Evolutionary conservation across 2,888 invertebrate genomes (phyloP).

Genomic region (Argyresthia albistria): DNA sequence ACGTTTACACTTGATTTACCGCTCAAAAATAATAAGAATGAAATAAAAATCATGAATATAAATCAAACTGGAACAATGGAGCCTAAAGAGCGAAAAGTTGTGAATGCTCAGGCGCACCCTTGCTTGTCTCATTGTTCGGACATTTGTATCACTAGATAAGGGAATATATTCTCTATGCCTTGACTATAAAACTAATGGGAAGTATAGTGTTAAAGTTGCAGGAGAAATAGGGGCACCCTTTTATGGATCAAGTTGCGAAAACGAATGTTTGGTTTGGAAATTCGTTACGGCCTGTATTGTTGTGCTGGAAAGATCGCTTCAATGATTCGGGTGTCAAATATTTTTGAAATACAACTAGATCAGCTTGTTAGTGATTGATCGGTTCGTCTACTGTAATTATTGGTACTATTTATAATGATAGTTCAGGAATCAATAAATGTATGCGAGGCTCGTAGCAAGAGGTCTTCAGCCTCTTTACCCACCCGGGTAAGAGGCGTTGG

Average conservation of each 20-base stretch:
- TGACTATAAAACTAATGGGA: constrained; percentile 11
- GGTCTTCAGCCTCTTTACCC: too few relatives aligned
- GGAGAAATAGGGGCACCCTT: constrained; percentile 50
- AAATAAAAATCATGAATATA: constrained; percentile 64
- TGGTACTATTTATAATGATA: constrained; percentile 17
- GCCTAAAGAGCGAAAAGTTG: constrained; percentile 69
- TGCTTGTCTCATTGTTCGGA: constrained; percentile 43
- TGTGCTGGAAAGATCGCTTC: constrained; percentile 33
- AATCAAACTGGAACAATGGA: constrained; percentile 67
- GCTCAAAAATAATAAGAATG: constrained; percentile 55
- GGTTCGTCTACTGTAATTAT: not conserved
- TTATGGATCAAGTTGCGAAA: constrained; percentile 51
- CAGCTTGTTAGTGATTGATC: not conserved
- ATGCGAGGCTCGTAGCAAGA: too few relatives aligned
- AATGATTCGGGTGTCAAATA: constrained; percentile 46
- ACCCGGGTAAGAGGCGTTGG: too few relatives aligned
- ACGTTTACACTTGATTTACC: constrained; percentile 48
- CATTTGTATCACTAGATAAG: constrained; percentile 16
- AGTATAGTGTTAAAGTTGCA: not conserved
- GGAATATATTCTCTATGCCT: constrained; percentile 16
- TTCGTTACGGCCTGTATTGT: constrained; percentile 63
- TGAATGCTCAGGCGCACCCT: constrained; percentile 61
- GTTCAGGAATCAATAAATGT: too few relatives aligned
- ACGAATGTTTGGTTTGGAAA: constrained; percentile 68
- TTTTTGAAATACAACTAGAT: constrained; percentile 1